Percentiles rank a stretch among this genome's conserved stretches.
Conservation (phyloP, 2,888 invertebrate genomes). For the Lepidochrysops patricia region DNA sequence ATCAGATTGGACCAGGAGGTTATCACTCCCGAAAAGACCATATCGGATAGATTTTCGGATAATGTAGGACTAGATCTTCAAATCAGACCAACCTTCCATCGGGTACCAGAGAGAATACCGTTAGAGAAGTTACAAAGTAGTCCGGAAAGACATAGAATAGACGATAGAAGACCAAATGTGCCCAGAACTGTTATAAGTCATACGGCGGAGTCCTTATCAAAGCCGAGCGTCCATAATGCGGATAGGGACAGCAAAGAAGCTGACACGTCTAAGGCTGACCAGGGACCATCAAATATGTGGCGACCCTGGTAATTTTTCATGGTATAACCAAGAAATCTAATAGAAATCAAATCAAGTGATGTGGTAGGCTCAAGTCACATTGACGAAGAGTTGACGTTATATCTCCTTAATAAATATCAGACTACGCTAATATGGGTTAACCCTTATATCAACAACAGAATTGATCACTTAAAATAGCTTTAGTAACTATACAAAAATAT, state of each 20-base stretch:
- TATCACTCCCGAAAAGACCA: slow-evolving; percentile 24
- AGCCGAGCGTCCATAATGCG: slow-evolving; percentile 29
- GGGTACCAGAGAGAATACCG: background rate
- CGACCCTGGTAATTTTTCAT: slow-evolving; percentile 51
- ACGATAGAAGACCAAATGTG: slow-evolving; percentile 24
- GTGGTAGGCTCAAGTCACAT: too few species aligned
- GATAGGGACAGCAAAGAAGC: slow-evolving; percentile 35
- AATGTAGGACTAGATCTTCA: slow-evolving; percentile 11
- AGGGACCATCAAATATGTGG: slow-evolving; percentile 61
- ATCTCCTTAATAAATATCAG: too few species aligned
- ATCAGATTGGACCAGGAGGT: slow-evolving; percentile 39
- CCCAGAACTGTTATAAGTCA: slow-evolving; percentile 60
- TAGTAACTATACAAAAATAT: too few species aligned
- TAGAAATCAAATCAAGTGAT: too few species aligned
- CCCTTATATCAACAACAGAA: too few species aligned
- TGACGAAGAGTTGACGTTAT: background rate
- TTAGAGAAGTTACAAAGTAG: background rate
- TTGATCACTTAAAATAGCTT: background rate
- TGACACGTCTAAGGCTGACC: slow-evolving; percentile 47
- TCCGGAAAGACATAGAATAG: slow-evolving; percentile 21
- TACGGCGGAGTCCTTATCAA: slow-evolving; percentile 56
- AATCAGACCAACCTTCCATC: background rate
- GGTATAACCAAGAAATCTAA: too few species aligned
- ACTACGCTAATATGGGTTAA: too few species aligned
- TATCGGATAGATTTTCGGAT: slow-evolving; percentile 14